Evolutionary conservation across 1,140 invertebrate genomes (phyloP), one percentile per base, ranked within the genome.

Genomic region (Leptinotarsa texana): DNA sequence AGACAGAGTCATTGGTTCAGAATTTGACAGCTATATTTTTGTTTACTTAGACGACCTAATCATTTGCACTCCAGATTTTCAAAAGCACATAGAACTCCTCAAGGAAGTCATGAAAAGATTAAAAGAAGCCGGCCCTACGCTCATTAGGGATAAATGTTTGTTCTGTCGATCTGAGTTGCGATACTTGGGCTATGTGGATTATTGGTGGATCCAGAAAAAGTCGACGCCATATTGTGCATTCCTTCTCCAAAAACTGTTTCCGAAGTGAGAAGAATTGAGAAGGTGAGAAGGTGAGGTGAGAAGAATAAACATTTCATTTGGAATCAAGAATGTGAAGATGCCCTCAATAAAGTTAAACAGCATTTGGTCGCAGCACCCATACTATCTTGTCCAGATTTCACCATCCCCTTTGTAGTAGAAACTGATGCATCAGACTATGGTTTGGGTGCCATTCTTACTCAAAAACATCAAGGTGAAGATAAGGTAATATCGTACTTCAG

Each of bases 201-300:
- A 3, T 22, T 65, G 8, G 81, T 82, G 2, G 82, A 86, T 73
- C 78, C 82, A 3, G 74, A 78, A 22, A 86, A 86, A 79, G 79
- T 86, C 22, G 48, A 75, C 17, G 83, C 84, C 5, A 83, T 88
- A 5, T 21, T 80, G 17, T 77, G 87, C 3, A 84, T 84, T 77
- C 69, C 69, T 3, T 11, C 24, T 15, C 82, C 82, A 18, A 75
- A n/a, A 2, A 80, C 75, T 15, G 65, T 80, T 87, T 24, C 48
- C 74, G 81, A 87, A 47, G 24, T 88, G 0, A 74, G 85, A 61
- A 22, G 80, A 47, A 88, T 89, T 75, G 61, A n/a, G n/a, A n/a
- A n/a, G n/a, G n/a, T n/a, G n/a, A n/a, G n/a, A n/a, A n/a, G n/a
- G n/a, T n/a, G n/a, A n/a, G n/a, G n/a, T n/a, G n/a, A n/a, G n/a